Conservation (phyloP, 2,888 invertebrate species). For the Rapana venosa region DNA sequence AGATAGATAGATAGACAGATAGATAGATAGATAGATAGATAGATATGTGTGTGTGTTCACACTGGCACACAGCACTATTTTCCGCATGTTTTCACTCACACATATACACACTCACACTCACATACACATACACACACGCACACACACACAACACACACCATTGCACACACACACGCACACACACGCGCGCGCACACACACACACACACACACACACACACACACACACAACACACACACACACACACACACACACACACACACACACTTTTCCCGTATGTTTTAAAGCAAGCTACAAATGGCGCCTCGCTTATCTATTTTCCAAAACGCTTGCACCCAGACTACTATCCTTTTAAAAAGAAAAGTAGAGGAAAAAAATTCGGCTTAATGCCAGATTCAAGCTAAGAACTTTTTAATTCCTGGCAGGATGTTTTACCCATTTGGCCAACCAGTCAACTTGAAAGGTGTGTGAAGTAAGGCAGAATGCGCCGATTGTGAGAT, state of each 20-base stretch:
- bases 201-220: constrained; percentile 18
- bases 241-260: not conserved
- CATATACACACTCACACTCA: not conserved
- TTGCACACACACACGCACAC: not conserved
- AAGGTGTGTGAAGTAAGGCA: too few relatives aligned
- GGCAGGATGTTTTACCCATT: too few relatives aligned
- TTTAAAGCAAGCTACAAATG: too few relatives aligned
- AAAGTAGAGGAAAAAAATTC: too few relatives aligned
- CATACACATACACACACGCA: not conserved
- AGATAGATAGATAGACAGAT: not conserved
- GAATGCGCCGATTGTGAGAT: too few relatives aligned
- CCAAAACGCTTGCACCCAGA: too few relatives aligned
- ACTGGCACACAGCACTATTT: not conserved
- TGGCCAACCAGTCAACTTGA: too few relatives aligned
- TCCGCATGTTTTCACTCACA: not conserved
- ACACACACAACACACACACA: not conserved
- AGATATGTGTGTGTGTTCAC: not conserved
- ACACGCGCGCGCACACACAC: not conserved
- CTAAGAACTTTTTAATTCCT: too few relatives aligned
- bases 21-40: not conserved
- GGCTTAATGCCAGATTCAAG: too few relatives aligned
- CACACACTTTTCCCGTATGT: too few relatives aligned
- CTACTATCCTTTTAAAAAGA: too few relatives aligned
- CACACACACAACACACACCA: not conserved
- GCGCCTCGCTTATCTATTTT: too few relatives aligned